These are phyloP conservation scores for Chrosomus eos DNA, from an alignment of 2,797 vertebrate species.

Conservation along the genomic window DNA sequence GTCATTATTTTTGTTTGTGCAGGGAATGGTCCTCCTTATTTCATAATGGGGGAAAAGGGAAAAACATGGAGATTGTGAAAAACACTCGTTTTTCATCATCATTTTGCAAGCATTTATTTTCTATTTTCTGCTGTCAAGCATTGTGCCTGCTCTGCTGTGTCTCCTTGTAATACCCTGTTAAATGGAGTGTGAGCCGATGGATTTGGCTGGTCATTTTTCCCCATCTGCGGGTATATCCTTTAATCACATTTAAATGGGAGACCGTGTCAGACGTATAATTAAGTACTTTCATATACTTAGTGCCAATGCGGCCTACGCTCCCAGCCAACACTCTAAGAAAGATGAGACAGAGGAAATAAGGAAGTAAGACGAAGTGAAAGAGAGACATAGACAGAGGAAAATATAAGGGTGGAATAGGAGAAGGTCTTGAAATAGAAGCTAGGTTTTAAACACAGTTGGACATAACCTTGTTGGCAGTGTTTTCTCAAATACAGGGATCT, in stretches of 20 bases:
- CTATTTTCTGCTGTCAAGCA: constrained; percentile 51
- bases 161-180: constrained; percentile 67
- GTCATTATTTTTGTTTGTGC: constrained; percentile 71
- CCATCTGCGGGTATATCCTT: constrained; percentile 69
- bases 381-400: neutral
- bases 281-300: constrained; percentile 52
- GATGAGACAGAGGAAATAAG: constrained; percentile 4
- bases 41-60: neutral
- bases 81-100: constrained; percentile 73
- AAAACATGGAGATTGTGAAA: constrained; percentile 62
- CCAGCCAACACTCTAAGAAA: constrained; percentile 52
- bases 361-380: neutral
- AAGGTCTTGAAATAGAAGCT: neutral
- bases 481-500: constrained; percentile 15
- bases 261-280: constrained; percentile 65
- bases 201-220: constrained; percentile 74
- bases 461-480: neutral
- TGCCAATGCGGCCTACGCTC: constrained; percentile 29
- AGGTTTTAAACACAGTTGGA: constrained; percentile 27
- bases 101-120: constrained; percentile 71
- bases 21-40: constrained; percentile 61
- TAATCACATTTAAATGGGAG: constrained; percentile 77
- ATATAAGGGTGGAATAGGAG: neutral
- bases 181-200: constrained; percentile 74
- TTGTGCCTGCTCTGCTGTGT: constrained; percentile 45